These are phyloP conservation scores for Takifugu flavidus DNA, from an alignment of 2,113 vertebrate species.

Conservation along the genomic window DNA sequence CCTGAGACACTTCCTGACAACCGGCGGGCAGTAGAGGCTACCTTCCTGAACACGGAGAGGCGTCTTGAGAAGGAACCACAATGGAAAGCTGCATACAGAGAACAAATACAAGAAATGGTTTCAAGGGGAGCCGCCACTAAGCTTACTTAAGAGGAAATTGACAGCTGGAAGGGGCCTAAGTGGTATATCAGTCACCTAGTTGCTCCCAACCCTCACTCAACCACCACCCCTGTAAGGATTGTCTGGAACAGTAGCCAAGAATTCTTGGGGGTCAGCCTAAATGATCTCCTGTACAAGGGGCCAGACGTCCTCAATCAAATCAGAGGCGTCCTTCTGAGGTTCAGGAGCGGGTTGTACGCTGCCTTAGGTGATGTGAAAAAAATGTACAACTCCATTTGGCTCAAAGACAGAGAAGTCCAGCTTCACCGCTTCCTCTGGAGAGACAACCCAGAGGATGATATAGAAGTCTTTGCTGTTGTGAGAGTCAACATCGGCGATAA, in stretches of 20 bases:
- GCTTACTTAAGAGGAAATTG: background rate
- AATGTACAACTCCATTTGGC: conserved; percentile 29
- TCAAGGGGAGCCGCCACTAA: background rate
- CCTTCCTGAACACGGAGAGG: too few species aligned
- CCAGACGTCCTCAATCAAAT: conserved; percentile 37
- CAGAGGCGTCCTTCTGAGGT: conserved; percentile 13
- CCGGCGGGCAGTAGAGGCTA: too few species aligned
- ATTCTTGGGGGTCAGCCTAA: conserved; percentile 19
- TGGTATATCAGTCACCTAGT: background rate
- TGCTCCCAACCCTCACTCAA: background rate
- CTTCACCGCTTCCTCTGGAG: conserved; percentile 34
- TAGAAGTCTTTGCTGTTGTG: conserved; percentile 7
- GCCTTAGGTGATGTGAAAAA: conserved; percentile 21
- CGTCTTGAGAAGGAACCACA: background rate
- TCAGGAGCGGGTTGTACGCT: background rate
- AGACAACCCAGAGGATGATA: conserved; percentile 6
- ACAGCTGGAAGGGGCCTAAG: background rate
- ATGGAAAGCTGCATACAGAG: background rate
- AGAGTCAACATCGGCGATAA: too few species aligned
- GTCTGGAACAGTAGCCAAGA: conserved; percentile 4
- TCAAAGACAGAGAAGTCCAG: conserved; percentile 22
- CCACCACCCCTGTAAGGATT: conserved; percentile 1
- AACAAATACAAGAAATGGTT: conserved; percentile 4
- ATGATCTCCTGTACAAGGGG: conserved; percentile 28
- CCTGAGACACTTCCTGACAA: too few species aligned